Conservation (phyloP, 2,797 vertebrate species). For the Sphaeramia orbicularis region DNA sequence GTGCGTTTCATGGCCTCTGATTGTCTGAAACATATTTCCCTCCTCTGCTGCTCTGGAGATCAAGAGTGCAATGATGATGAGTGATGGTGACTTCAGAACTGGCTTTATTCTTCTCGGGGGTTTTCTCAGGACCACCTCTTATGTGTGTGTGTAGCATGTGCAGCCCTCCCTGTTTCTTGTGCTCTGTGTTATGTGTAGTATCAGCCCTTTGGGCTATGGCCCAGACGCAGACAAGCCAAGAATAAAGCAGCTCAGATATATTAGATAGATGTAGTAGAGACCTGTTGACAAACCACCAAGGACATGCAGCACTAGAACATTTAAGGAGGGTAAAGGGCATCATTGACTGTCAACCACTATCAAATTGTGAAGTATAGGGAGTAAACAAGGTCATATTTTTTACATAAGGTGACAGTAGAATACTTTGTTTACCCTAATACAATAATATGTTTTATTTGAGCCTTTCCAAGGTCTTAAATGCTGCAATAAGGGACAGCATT, state of each 20-base stretch:
- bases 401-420: background rate
- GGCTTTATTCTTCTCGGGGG: constrained; percentile 77
- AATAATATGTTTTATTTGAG: background rate
- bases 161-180: constrained; percentile 48
- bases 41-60: constrained; percentile 66
- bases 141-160: constrained; percentile 31
- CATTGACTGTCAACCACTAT: constrained; percentile 13
- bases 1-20: constrained; percentile 69
- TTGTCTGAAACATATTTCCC: constrained; percentile 72
- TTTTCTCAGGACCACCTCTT: constrained; percentile 72
- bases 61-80: constrained; percentile 75
- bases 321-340: constrained; percentile 30
- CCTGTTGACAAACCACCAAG: constrained; percentile 59
- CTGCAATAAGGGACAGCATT: background rate
- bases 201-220: constrained; percentile 52
- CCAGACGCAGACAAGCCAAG: constrained; percentile 62
- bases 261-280: constrained; percentile 48
- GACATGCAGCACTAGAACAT: constrained; percentile 36
- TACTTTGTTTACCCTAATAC: background rate
- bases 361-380: background rate
- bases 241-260: constrained; percentile 58
- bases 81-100: constrained; percentile 77
- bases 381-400: background rate
- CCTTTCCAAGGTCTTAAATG: constrained; percentile 4
- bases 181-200: constrained; percentile 62